Base-by-base conservation (phyloP, 2,797 vertebrate species). In the Chrysolophus pictus region DNA sequence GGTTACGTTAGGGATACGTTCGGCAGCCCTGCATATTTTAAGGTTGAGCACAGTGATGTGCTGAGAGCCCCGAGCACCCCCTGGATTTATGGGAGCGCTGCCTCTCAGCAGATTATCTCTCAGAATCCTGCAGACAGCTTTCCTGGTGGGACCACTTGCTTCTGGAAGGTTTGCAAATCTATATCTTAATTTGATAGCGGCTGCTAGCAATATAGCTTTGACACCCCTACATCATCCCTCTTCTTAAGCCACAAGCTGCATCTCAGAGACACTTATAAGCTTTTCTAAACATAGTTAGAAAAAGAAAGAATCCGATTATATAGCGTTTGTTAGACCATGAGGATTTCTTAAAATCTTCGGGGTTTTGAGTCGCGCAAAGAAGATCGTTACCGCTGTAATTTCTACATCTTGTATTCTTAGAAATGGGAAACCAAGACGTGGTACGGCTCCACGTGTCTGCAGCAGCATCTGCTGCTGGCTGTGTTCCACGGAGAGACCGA, bases 401-500 rank as follows among this genome's bases (percentile, higher is more conserved):
- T 47, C 55, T 51, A 4, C 16, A 10, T 13, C 10, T 35, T 37
- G 7, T 26, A 4, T 46, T 59, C 47, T 59, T 12, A 47, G 71
- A 17, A 56, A 11, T 1, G 55, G 37, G 51, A 42, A 67, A 15
- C 14, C 4, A 10, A 23, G 67, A 10, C 3, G 47, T 10, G 6
- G n/a, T 3, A 2, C 5, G 22, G 47, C 75, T 35, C 35, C 28
- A 14, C 12, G 18, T 29, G 60, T 28, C 28, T 28, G 60, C 60
- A 55, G 47, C 8, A 37, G 28, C 10, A 49, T 49, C 47, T 49
- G 47, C 47, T 49, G 47, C 47, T 49, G 47, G 47, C 41, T 0
- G 0, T 42, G 46, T 15, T 41, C 53, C 1, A 0, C 1, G 8
- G 19, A 3, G 14, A 1, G 3, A 2, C 0, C 8, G 10, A 24